These are phyloP conservation scores for Pseudomyrmex pallidus DNA, from an alignment of 1,140 invertebrate genomes.

Conservation along the genomic window DNA sequence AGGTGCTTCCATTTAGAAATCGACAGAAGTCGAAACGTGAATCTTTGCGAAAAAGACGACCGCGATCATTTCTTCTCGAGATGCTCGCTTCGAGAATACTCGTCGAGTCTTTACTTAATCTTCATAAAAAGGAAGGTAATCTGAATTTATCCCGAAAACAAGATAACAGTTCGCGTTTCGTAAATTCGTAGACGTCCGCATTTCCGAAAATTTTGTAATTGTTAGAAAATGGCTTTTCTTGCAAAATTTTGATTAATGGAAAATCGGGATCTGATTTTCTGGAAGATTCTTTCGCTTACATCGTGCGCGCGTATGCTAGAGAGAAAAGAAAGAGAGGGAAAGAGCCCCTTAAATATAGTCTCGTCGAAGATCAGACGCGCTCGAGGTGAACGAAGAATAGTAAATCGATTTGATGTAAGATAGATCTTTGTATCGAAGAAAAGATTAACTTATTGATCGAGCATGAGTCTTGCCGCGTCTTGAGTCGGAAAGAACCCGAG, in stretches of 20 bases:
- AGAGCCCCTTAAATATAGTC: constrained; percentile 41
- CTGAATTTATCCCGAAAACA: neutral
- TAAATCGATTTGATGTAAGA: constrained; percentile 64
- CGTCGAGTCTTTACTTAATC: constrained; percentile 4
- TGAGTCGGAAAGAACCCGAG: constrained; percentile 4
- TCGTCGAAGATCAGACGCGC: constrained; percentile 45
- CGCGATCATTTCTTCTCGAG: neutral
- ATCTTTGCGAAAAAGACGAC: neutral
- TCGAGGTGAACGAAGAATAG: constrained; percentile 54
- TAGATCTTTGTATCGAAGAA: constrained; percentile 62
- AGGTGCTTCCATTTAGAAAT: constrained; percentile 2
- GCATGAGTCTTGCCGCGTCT: constrained; percentile 9
- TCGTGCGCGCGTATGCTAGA: neutral
- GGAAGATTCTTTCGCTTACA: neutral
- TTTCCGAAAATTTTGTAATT: constrained; percentile 14
- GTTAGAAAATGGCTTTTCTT: neutral
- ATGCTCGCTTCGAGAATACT: neutral
- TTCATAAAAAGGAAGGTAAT: neutral
- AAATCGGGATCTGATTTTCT: constrained; percentile 14
- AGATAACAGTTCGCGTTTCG: constrained; percentile 1
- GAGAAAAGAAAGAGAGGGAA: too few relatives aligned
- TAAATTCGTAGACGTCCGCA: neutral
- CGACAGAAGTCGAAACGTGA: constrained; percentile 19
- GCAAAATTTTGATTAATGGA: constrained; percentile 37
- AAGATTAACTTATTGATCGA: constrained; percentile 71